Percentiles rank a stretch among this genome's conserved stretches.
phyloP scores from a whole-genome alignment of 2,797 vertebrate genomes.

The Rhinatrema bivittatum region DNA sequence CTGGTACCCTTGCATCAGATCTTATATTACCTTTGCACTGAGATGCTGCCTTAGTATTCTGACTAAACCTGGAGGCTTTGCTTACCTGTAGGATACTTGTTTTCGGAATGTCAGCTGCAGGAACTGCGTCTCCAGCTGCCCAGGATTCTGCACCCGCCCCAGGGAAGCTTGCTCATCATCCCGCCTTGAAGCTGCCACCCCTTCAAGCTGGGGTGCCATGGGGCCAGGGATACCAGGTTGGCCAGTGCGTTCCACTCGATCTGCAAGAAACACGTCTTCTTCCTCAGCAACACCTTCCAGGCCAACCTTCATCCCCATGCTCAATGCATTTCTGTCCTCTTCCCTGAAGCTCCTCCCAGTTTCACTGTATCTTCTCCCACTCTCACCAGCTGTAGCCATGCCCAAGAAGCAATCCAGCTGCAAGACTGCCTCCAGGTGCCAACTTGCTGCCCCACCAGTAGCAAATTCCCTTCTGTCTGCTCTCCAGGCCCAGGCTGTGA shows the following conservation, averaged over 20 bases:
- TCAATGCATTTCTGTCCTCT: rapidly evolving
- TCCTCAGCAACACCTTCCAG: neutral
- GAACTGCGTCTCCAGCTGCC: constrained; percentile 53
- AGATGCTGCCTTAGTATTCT: too few relatives aligned
- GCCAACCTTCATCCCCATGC: neutral
- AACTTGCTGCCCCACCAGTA: too few relatives aligned
- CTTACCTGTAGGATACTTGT: constrained; percentile 79
- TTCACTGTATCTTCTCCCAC: constrained; percentile 4
- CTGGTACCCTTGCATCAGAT: too few relatives aligned
- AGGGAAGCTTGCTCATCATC: neutral
- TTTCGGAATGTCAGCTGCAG: constrained; percentile 64
- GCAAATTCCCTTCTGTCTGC: too few relatives aligned
- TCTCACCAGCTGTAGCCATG: constrained; percentile 23
- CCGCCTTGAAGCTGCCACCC: constrained; percentile 1
- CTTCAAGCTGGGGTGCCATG: neutral
- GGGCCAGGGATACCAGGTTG: too few relatives aligned
- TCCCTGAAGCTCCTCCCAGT: too few relatives aligned
- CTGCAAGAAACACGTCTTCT: constrained; percentile 1
- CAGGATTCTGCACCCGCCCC: too few relatives aligned
- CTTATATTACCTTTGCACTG: too few relatives aligned
- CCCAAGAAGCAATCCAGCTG: rapidly evolving
- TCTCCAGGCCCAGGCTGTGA: too few relatives aligned
- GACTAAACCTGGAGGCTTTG: too few relatives aligned
- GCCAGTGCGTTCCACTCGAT: constrained; percentile 11
- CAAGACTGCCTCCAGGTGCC: neutral